Base-by-base conservation (phyloP, 2,888 invertebrate species). In the Mesodorylaimus sp. region DNA sequence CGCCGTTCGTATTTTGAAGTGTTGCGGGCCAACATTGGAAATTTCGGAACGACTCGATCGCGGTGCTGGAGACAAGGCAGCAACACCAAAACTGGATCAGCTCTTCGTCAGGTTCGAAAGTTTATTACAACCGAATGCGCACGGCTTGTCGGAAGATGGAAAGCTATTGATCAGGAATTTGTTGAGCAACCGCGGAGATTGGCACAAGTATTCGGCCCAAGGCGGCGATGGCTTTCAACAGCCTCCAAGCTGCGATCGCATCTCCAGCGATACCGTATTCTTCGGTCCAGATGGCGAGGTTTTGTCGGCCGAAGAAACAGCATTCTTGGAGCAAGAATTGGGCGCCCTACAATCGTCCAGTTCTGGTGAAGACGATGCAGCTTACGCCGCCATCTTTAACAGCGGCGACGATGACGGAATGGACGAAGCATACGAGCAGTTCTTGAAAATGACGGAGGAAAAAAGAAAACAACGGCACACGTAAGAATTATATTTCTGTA, bases 351-450 rank as follows among this genome's bases (percentile, higher is more conserved):
- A 39, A 19, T 32, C 13, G 32, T 7, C 7, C 32, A 13, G 13
- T 32, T 32, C 32, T 32, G 41, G 21, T 5, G 41, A 39, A 32
- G 13, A 32, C 7, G 7, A 32, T 32, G 32, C 13, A 39, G 13
- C 13, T 13, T 39, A 19, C 5, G 13, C 10, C 21, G 13, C 21
- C 7, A 5, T 5, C 21, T 39, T 13, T 39, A 39, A 23, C 21
- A n/a, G 13, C 7, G 13, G 19, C 29, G 45, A 45, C 10, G 45
- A 45, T 29, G 45, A 45, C 27, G 21, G 19, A 3, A 29, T 45
- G 3, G 27, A 10, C 32, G 45, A 45, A 10, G 45, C 45, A 19
- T 45, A 45, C 32, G 45, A 45, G 29, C 29, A 45, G 21, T 45
- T 45, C 29, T 29, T 45, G 32, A n/a, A n/a, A n/a, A n/a, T n/a